phyloP scores from a whole-genome alignment of 2,888 invertebrate species.

The Acleris sparsana region DNA sequence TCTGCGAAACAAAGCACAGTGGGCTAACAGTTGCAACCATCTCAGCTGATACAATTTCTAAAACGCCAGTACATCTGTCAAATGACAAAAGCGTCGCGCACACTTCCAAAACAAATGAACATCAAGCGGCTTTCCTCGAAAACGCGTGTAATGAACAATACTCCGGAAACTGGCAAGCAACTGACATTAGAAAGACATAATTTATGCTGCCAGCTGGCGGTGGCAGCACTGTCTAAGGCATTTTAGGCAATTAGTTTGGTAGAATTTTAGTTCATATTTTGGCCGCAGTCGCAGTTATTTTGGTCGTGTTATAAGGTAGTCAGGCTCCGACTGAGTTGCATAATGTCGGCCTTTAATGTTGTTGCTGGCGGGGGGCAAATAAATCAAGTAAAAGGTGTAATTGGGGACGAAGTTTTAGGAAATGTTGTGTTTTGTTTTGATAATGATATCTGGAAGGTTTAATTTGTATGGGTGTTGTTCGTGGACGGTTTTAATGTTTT shows the following conservation, averaged over 20 bases:
- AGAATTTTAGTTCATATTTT: slow-evolving; percentile 19
- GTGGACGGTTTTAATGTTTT: neutral
- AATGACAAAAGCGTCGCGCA: slow-evolving; percentile 18
- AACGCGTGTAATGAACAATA: slow-evolving; percentile 42
- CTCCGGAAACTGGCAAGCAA: slow-evolving; percentile 66
- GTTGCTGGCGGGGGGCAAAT: slow-evolving; percentile 49
- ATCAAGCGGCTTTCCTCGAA: slow-evolving; percentile 58
- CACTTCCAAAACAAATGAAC: slow-evolving; percentile 29
- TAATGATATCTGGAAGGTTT: slow-evolving; percentile 41
- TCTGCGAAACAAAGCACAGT: slow-evolving; percentile 3
- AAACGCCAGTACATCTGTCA: slow-evolving; percentile 29
- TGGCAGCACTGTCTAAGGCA: slow-evolving; percentile 21
- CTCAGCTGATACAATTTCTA: slow-evolving; percentile 9
- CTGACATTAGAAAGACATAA: slow-evolving; percentile 23
- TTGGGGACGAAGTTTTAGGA: slow-evolving; percentile 38
- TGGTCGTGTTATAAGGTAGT: slow-evolving; percentile 30
- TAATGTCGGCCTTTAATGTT: slow-evolving; percentile 25
- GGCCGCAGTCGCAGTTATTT: slow-evolving; percentile 5
- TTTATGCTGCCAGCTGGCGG: neutral
- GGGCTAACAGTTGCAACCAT: slow-evolving; percentile 7
- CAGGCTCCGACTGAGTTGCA: slow-evolving; percentile 32
- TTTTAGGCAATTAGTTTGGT: neutral
- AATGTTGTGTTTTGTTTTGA: slow-evolving; percentile 29
- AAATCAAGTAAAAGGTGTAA: slow-evolving; percentile 51
- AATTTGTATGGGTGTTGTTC: slow-evolving; percentile 35